Base-by-base conservation (phyloP, 2,888 invertebrate genomes). In the Patella depressa region DNA sequence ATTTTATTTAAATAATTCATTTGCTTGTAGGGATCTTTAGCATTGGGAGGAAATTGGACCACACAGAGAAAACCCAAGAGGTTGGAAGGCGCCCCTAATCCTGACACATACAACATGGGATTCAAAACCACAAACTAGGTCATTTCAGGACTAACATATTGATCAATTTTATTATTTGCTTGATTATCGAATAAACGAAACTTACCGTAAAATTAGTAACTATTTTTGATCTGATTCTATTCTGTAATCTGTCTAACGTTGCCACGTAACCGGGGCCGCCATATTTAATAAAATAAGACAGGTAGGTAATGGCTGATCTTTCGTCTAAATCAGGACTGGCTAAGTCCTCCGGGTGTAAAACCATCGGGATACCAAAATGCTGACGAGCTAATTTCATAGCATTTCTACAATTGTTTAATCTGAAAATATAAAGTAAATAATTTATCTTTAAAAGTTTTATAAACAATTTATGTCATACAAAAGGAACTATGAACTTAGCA, bases 201-300 rank as follows among this genome's bases (percentile, higher is more conserved):
- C 94, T 94, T 91, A 98, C 98, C 88, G 97, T 98, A 90, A 98
- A 98, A 92, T 98, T 98, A 72, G 94, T 94, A 71, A 98, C 94
- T 15, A 91, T 89, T 79, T 92, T 91, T 82, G 95, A 94, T 81
- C 96, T 95, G 78, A 97, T 92, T 88, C 96, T 94, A 4, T 85
- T 82, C 15, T 96, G 95, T 76, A 98, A 96, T 96, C 98, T 97
- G 83, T 96, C 94, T 85, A 99, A 93, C 0, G 98, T 98, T 0
- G 98, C 95, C 89, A 95, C 94, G 91, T 97, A 98, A 3, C 98
- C 93, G 0, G 98, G 96, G 2, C 97, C 97, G 75, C 96, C 96
- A 53, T 97, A 96, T 89, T 97, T 98, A 96, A 98, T 98, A 92
- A 99, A 99, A 92, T 99, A 99, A 0, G 98, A 98, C 73, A 99